Evolutionary conservation across 2,113 vertebrate species (phyloP), one percentile per base, ranked within the genome.

Genomic region (Pimephales promelas): DNA sequence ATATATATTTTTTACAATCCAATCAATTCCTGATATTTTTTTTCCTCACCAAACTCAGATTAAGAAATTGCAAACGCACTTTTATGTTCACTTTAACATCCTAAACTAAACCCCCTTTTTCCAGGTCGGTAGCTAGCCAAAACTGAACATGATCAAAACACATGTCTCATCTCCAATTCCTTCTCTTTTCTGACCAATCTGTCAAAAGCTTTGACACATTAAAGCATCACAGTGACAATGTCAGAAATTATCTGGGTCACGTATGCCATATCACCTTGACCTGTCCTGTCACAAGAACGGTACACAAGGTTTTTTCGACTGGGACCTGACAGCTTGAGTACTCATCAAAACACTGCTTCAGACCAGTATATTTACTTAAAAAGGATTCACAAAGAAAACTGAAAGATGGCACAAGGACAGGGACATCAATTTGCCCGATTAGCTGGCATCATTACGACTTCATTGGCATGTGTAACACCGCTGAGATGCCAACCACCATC

Each of bases 241-340:
- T 76, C 73, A 78, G 36, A 72, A 72, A 47, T n/a, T 57, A 43
- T 78, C 56, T 78, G 9, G 75, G 56, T 61, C 34, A 6, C n/a
- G 13, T 45, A 18, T 28, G 14, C 5, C 56, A 62, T 40, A 24
- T 62, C 56, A 45, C 34, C 56, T 61, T n/a, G 10, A 61, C 34
- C 76, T 45, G 36, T 45, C 31, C 54, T 45, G 56, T 78, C 56
- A 78, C 10, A 45, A 20, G 28, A 31, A 34, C 62, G 16, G 34
- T n/a, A 45, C 22, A 45, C 45, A 14, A 56, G 56, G 22, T 59
- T 26, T 22, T 40, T 78, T 78, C 8, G 1, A 59, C 56, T 61
- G 76, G 31, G 76, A 40, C 16, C 36, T 78, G 76, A 61, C 76
- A 61, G n/a, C 56, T 78, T n/a, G 18, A 76, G 73, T 54, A 18